These are phyloP conservation scores for Kryptopterus vitreolus DNA, from an alignment of 2,797 vertebrate species.

Conservation along the genomic window DNA sequence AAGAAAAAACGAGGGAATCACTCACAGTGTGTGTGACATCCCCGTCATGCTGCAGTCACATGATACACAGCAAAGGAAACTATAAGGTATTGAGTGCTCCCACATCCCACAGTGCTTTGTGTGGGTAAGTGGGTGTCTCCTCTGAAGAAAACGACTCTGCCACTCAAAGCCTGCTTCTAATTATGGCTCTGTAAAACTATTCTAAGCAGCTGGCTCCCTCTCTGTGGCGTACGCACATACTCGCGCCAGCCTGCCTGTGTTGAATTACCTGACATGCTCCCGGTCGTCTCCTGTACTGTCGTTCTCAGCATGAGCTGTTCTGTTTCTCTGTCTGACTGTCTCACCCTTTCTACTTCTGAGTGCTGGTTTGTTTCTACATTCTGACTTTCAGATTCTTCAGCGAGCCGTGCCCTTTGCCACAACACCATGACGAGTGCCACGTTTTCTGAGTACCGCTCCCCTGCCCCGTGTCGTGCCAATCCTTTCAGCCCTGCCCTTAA, in stretches of 20 bases:
- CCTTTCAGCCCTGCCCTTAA: constrained; percentile 43
- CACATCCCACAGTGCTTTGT: constrained; percentile 53
- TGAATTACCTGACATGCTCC: constrained; percentile 40
- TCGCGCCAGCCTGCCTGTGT: constrained; percentile 46
- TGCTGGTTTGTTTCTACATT: constrained; percentile 41
- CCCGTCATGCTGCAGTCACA: neutral
- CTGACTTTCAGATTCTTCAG: neutral
- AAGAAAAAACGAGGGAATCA: neutral
- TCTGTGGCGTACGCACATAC: constrained; percentile 29
- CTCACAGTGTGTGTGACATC: neutral
- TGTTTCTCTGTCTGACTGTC: constrained; percentile 6
- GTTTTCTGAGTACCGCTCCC: constrained; percentile 31
- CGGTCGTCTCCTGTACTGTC: neutral
- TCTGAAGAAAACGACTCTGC: constrained; percentile 40
- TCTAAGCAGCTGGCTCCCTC: constrained; percentile 50
- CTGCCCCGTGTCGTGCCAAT: constrained; percentile 22
- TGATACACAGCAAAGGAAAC: neutral
- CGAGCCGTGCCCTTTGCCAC: constrained; percentile 15
- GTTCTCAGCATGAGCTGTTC: neutral
- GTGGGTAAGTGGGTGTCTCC: constrained; percentile 46
- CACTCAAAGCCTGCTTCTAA: constrained; percentile 58
- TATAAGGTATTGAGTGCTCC: constrained; percentile 24
- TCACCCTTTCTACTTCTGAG: constrained; percentile 26
- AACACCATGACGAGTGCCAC: constrained; percentile 42
- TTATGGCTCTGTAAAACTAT: constrained; percentile 52